These are phyloP conservation scores for Ardeotis arabs DNA, from an alignment of 2,113 vertebrate genomes.

Conservation along the genomic window DNA sequence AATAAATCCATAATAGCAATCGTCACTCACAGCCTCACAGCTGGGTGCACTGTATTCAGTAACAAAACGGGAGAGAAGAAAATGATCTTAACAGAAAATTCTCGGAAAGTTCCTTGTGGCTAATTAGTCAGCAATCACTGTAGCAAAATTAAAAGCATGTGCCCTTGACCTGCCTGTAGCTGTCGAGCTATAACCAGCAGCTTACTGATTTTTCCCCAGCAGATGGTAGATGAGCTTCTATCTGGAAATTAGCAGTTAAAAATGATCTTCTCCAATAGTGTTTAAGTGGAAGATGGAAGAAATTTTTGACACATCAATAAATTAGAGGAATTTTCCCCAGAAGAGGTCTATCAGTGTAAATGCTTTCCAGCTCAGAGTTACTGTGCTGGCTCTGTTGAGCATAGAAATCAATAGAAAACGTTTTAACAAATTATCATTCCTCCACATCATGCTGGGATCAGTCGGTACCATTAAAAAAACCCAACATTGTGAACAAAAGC, in stretches of 20 bases:
- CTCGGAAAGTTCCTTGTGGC: background rate
- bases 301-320: background rate
- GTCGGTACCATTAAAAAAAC: background rate
- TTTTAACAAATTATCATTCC: background rate
- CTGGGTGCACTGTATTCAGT: constrained; percentile 3
- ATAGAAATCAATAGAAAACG: background rate
- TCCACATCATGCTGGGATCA: background rate
- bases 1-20: background rate
- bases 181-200: background rate
- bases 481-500: background rate
- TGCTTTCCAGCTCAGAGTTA: background rate
- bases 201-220: background rate
- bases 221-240: constrained; percentile 9
- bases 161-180: constrained; percentile 29
- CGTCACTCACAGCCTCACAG: constrained; percentile 19
- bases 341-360: background rate
- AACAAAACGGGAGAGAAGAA: constrained; percentile 34
- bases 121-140: constrained; percentile 21
- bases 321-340: background rate
- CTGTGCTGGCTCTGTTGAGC: background rate
- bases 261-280: background rate
- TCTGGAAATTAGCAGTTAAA: constrained; percentile 43
- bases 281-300: background rate
- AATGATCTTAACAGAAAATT: constrained; percentile 5
- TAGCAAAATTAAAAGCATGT: constrained; percentile 2